Evolutionary conservation across 2,888 invertebrate genomes (phyloP), one percentile per base, ranked within the genome.

Genomic region (Tetropium fuscum): DNA sequence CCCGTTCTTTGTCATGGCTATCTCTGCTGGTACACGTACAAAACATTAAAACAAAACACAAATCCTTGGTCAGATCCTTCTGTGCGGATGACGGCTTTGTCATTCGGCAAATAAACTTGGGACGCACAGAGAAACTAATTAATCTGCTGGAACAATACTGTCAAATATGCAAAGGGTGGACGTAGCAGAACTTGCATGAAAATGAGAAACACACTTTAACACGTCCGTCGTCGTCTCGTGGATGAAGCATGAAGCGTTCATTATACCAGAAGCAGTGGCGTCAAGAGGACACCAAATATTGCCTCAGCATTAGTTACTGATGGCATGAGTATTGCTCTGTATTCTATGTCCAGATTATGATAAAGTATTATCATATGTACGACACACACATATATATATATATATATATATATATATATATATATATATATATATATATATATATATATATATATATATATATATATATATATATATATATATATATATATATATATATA

Each of bases 171-270:
- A 54, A 36, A 51, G 48, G 54, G 49, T 41, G 36, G 44, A 32
- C 44, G 30, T 13, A 22, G 38, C 16, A 25, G 25, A 13, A 18
- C 48, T 36, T 19, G 34, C 19, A 38, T 58, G 44, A 22, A 47
- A 44, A 19, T 27, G 58, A 61, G 55, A 63, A 59, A 41, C 32
- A 48, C 51, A 38, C 63, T 63, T 59, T 51, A 59, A 53, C 51
- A 48, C 53, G 54, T 58, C 47, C 41, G 22, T 18, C 34, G 25
- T 44, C 8, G 44, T 38, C n/a, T n/a, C n/a, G n/a, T n/a, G n/a
- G n/a, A n/a, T n/a, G n/a, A n/a, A n/a, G 32, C 22, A 25, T 22
- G 38, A 38, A 27, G 18, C 40, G 51, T 51, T 63, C 59, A 63
- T 59, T 63, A 63, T 16, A 32, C 32, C 10, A 44, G 38, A 53